Evolutionary conservation across 2,888 invertebrate genomes (phyloP).

Genomic region (Sialis lutaria): DNA sequence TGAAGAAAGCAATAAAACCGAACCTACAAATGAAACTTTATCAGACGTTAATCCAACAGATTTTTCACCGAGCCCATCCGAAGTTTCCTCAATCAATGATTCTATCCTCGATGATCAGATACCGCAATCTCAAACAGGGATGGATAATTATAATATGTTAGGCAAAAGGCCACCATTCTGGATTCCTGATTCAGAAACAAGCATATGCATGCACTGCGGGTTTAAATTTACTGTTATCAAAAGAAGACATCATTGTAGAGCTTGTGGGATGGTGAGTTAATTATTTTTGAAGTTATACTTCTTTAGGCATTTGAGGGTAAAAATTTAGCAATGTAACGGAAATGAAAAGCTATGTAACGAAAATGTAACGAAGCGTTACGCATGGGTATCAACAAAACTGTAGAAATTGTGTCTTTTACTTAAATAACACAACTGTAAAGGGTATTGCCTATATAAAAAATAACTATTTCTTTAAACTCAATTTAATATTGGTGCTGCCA

Average conservation of each 20-base stretch:
- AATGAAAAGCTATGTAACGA: too few relatives aligned
- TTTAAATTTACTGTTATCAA: slow-evolving; percentile 65
- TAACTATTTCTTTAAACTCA: too few relatives aligned
- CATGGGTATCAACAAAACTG: too few relatives aligned
- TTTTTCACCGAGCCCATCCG: slow-evolving; percentile 5
- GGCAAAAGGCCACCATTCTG: slow-evolving; percentile 68
- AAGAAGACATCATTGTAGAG: slow-evolving; percentile 73
- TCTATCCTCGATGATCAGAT: slow-evolving; percentile 19
- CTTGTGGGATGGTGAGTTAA: slow-evolving; percentile 54
- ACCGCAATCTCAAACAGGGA: slow-evolving; percentile 19
- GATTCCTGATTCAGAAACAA: slow-evolving; percentile 71
- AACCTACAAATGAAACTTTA: neutral
- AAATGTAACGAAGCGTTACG: too few relatives aligned
- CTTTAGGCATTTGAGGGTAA: too few relatives aligned
- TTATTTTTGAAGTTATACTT: too few relatives aligned
- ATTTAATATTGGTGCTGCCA: too few relatives aligned
- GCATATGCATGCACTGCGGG: slow-evolving; percentile 69
- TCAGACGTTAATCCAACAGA: neutral
- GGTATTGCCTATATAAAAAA: too few relatives aligned
- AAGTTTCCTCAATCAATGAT: slow-evolving; percentile 11
- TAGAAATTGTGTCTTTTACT: too few relatives aligned
- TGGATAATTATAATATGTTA: slow-evolving; percentile 20
- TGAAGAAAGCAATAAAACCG: neutral
- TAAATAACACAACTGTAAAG: too few relatives aligned
- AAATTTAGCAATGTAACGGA: too few relatives aligned